Evolutionary conservation across 1,140 invertebrate genomes (phyloP).

Genomic region (Epicauta chinensis): DNA sequence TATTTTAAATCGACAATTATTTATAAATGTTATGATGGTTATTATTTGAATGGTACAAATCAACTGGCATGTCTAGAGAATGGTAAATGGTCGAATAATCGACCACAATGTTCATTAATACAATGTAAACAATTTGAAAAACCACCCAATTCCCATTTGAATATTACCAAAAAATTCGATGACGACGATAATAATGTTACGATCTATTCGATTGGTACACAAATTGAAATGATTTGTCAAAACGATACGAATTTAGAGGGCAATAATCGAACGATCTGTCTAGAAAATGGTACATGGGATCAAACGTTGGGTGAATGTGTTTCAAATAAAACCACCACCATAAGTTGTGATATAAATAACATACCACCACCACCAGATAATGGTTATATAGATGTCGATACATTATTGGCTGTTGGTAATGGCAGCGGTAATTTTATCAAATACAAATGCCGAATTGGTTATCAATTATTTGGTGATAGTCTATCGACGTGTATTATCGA

Average conservation of each 20-base stretch:
- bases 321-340: background rate
- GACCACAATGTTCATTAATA: conserved; percentile 42
- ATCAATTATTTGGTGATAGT: conserved; percentile 38
- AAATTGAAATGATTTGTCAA: conserved; percentile 46
- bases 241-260: conserved; percentile 42
- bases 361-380: conserved; percentile 40
- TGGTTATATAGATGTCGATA: conserved; percentile 38
- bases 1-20: conserved; percentile 48
- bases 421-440: conserved; percentile 31
- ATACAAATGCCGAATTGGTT: conserved; percentile 45
- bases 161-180: conserved; percentile 25
- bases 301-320: conserved; percentile 38
- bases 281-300: conserved; percentile 45
- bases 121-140: conserved; percentile 43
- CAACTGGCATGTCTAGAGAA: conserved; percentile 46
- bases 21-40: conserved; percentile 50
- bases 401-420: conserved; percentile 27
- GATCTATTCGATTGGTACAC: conserved; percentile 39
- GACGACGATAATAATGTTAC: conserved; percentile 21
- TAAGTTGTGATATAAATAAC: conserved; percentile 27
- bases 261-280: conserved; percentile 44
- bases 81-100: conserved; percentile 48
- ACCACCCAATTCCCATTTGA: conserved; percentile 42
- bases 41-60: conserved; percentile 44
- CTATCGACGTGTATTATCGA: conserved; percentile 42